Conservation (phyloP, 2,888 invertebrate species). For the Tholera decimalis region DNA sequence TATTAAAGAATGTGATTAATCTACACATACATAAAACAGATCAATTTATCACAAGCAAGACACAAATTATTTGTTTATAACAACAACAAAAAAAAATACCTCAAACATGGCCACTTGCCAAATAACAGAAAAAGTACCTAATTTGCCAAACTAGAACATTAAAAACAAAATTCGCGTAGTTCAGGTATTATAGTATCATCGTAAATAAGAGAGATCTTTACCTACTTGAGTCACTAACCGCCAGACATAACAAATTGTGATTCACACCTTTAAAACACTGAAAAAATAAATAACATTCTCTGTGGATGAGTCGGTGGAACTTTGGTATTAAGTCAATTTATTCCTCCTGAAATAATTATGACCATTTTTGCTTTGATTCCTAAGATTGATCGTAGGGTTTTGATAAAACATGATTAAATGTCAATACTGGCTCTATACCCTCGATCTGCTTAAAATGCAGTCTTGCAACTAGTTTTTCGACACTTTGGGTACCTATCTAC, state of each 20-base stretch:
- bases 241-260: slow-evolving; percentile 82
- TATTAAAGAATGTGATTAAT: not conserved
- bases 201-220: slow-evolving; percentile 73
- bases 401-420: slow-evolving; percentile 12
- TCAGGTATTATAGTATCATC: slow-evolving; percentile 44
- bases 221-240: slow-evolving; percentile 79
- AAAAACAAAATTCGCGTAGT: slow-evolving; percentile 13
- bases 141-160: slow-evolving; percentile 13
- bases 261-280: slow-evolving; percentile 84
- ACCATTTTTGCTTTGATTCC: not conserved
- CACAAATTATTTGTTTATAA: slow-evolving; percentile 7
- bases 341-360: slow-evolving; percentile 42
- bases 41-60: slow-evolving; percentile 17
- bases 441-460: slow-evolving; percentile 17
- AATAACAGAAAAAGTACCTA: slow-evolving; percentile 13
- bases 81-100: not conserved
- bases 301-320: slow-evolving; percentile 76
- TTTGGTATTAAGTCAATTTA: slow-evolving; percentile 51
- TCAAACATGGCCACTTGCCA: slow-evolving; percentile 25
- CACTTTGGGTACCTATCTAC: slow-evolving; percentile 16
- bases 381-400: slow-evolving; percentile 8
- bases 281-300: slow-evolving; percentile 78
- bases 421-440: slow-evolving; percentile 3
- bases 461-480: slow-evolving; percentile 12
- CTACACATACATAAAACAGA: not conserved